Percentiles rank a stretch among this genome's conserved stretches.
Evolutionary conservation across 2,888 invertebrate species (phyloP).

Genomic region (Erebia aethiops): DNA sequence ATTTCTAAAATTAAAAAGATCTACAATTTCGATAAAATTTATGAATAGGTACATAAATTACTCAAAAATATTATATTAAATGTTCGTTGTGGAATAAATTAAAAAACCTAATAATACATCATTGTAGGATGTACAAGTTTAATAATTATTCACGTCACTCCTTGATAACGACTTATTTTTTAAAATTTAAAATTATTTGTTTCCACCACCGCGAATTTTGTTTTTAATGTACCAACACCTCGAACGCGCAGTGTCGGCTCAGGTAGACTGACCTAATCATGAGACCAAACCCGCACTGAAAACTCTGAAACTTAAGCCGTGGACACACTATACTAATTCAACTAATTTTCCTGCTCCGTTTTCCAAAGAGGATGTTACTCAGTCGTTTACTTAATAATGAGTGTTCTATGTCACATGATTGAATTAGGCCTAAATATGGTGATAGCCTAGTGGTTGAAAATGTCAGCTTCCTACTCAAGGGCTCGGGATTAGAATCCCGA

Average conservation of each 20-base stretch:
- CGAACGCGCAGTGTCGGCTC: conserved; percentile 36
- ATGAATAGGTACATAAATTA: no score
- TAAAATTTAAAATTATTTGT: no score
- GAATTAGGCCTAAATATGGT: not conserved
- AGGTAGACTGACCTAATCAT: conserved; percentile 45
- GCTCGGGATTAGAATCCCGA: no score
- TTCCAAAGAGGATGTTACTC: conserved; percentile 25
- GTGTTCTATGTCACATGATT: not conserved
- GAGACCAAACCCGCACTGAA: conserved; percentile 40
- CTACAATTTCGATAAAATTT: no score
- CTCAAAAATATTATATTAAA: no score
- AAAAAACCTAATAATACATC: no score
- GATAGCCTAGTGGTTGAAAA: not conserved
- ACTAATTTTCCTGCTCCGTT: conserved; percentile 21
- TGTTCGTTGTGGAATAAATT: no score
- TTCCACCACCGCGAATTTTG: not conserved
- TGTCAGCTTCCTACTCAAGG: no score
- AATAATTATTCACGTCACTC: no score
- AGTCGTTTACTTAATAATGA: conserved; percentile 4
- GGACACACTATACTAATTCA: conserved; percentile 44
- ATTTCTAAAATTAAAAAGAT: no score
- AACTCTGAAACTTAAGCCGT: conserved; percentile 53
- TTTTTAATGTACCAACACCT: conserved; percentile 5
- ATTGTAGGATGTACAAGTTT: no score
- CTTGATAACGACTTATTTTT: no score